phyloP scores from a whole-genome alignment of 2,888 invertebrate species.

The Zygogramma bicolorata region DNA sequence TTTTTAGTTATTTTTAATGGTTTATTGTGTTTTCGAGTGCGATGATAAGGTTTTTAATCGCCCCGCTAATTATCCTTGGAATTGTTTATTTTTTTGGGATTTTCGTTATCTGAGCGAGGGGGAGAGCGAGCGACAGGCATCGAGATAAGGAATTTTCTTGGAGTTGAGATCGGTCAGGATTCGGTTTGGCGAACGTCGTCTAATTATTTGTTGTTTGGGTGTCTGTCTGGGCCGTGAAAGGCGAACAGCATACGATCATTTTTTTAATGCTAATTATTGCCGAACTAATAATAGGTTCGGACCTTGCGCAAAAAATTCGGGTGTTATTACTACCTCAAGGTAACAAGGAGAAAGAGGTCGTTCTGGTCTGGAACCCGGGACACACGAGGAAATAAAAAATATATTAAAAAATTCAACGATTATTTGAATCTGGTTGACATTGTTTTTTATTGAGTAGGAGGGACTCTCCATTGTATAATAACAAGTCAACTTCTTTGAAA shows the following conservation, averaged over 20 bases:
- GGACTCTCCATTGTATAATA: too few relatives aligned
- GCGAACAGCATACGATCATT: background rate
- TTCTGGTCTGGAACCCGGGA: too few relatives aligned
- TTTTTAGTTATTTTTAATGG: constrained; percentile 23
- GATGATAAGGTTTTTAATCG: constrained; percentile 18
- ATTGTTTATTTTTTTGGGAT: constrained; percentile 24
- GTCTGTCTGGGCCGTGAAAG: constrained; percentile 22
- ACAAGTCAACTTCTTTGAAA: too few relatives aligned
- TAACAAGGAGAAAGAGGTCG: too few relatives aligned
- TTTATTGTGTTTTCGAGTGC: constrained; percentile 12
- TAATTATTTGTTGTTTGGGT: constrained; percentile 17
- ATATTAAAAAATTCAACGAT: too few relatives aligned
- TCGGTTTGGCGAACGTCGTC: constrained; percentile 21
- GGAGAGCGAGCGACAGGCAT: constrained; percentile 7
- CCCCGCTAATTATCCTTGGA: constrained; percentile 18
- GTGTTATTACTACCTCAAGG: background rate
- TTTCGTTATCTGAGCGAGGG: constrained; percentile 14
- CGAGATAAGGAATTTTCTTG: constrained; percentile 40
- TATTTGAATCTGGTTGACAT: too few relatives aligned
- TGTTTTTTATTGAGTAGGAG: too few relatives aligned
- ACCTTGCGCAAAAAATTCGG: background rate
- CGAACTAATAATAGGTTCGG: background rate
- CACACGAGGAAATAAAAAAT: too few relatives aligned
- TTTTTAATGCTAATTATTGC: background rate
- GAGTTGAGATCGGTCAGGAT: constrained; percentile 48